Base-by-base conservation (phyloP, 2,797 vertebrate genomes). In the Acrossocheilus wenchowensis region DNA sequence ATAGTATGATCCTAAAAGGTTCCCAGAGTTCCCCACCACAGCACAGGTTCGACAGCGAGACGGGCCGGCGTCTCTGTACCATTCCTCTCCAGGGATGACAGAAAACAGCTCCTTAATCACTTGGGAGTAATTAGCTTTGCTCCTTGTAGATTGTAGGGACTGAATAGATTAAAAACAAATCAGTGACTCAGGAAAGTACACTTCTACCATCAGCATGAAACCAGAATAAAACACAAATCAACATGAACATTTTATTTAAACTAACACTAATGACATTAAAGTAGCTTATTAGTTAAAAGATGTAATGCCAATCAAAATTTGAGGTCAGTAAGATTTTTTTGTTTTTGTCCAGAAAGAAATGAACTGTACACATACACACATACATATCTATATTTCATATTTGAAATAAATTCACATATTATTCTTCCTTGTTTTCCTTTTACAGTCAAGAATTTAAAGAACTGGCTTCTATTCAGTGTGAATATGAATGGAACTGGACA, bases 21-120 rank as follows among this genome's bases (percentile, higher is more conserved):
- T 96, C 39, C 95, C 95, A 0, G 95, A 96, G 93, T 96, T 96
- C 8, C 96, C 96, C 0, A 96, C 95, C 30, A 96, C 95, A 0
- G 96, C 96, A 5, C 95, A 96, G 2, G 50, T 90, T 36, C 92
- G 91, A 85, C 96, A 96, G 9, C 79, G 88, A 1, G 86, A 84
- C 17, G 89, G 84, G 39, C 54, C 80, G 4, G 92, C 91, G 2
- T 26, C 87, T 8, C 80, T 82, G 41, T 93, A 91, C 78, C 52
- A 54, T 5, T 88, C 57, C 11, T 92, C 94, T 0, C 91, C 75
- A 14, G 93, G 84, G 87, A 95, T 91, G 6, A 96, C 89, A 14
- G 87, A 73, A 85, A 96, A 96, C 93, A 96, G 91, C 23, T 92
- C 86, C 72, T 89, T 81, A 34, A 93, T 92, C 83, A 94, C 92